A percentile compares a stretch with the other conserved stretches of the same genome.
phyloP scores from a whole-genome alignment of 92 coral and sea anemone genomes.

The Galaxea fascicularis region DNA sequence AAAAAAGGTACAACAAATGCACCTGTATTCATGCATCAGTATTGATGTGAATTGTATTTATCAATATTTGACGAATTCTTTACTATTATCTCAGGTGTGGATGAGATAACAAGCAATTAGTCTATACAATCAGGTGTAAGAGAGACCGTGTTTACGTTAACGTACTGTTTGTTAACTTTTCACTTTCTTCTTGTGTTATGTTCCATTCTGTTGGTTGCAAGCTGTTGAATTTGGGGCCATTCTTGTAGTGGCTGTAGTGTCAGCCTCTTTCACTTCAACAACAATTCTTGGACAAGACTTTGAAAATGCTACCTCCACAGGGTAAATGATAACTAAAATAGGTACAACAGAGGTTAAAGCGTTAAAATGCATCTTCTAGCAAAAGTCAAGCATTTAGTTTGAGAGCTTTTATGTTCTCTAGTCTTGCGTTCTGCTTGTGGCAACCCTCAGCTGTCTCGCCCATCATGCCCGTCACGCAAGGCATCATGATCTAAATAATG shows the following conservation, averaged over 20 bases:
- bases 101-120: neutral
- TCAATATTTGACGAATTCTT: neutral
- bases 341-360: neutral
- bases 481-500: neutral
- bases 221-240: neutral
- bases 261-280: constrained; percentile 17
- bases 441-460: neutral
- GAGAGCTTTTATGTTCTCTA: neutral
- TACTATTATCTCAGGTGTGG: neutral
- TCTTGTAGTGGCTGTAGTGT: neutral
- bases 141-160: neutral
- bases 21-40: neutral
- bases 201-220: neutral
- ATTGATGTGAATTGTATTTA: constrained; percentile 4
- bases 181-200: neutral
- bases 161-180: neutral
- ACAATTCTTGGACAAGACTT: constrained; percentile 26
- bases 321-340: constrained; percentile 4
- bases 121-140: constrained; percentile 1
- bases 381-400: neutral
- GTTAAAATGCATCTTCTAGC: neutral
- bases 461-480: neutral
- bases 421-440: neutral
- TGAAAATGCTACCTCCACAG: constrained; percentile 25
- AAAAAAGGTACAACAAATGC: neutral